A percentile compares a stretch with the other conserved stretches of the same genome.
These are phyloP conservation scores for Pocillopora meandrina DNA, from an alignment of 92 coral and sea anemone species.

Conservation along the genomic window DNA sequence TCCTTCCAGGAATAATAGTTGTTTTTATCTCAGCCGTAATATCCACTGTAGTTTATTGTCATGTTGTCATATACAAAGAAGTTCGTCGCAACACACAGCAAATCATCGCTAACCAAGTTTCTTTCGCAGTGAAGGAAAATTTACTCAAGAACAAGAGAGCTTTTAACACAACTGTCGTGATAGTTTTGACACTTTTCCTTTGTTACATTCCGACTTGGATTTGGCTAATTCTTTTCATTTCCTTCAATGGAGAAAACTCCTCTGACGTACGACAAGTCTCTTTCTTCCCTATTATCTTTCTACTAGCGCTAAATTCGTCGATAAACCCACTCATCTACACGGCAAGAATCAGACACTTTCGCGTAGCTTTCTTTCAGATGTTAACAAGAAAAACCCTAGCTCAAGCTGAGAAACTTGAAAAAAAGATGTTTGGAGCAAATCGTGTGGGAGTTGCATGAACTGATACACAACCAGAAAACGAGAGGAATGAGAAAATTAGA, in stretches of 20 bases:
- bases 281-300: background rate
- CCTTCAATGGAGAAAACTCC: background rate
- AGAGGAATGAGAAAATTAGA: too few relatives aligned
- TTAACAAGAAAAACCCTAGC: conserved; percentile 1
- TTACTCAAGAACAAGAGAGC: conserved; percentile 5
- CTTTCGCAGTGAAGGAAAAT: background rate
- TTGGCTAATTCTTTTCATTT: background rate
- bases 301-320: background rate
- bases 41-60: background rate
- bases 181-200: background rate
- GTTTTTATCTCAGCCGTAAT: background rate
- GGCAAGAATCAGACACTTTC: background rate
- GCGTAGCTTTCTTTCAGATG: conserved; percentile 16
- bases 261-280: background rate
- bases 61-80: background rate
- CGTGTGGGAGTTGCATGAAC: too few relatives aligned
- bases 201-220: background rate
- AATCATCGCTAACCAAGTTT: background rate
- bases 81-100: background rate
- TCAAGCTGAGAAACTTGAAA: conserved; percentile 7
- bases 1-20: too few relatives aligned
- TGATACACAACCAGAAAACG: too few relatives aligned
- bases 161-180: background rate
- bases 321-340: conserved; percentile 12
- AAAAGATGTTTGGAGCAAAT: background rate